Base-by-base conservation (phyloP, 53 echinoderm and acorn worm genomes). In the Holothuria scabra region DNA sequence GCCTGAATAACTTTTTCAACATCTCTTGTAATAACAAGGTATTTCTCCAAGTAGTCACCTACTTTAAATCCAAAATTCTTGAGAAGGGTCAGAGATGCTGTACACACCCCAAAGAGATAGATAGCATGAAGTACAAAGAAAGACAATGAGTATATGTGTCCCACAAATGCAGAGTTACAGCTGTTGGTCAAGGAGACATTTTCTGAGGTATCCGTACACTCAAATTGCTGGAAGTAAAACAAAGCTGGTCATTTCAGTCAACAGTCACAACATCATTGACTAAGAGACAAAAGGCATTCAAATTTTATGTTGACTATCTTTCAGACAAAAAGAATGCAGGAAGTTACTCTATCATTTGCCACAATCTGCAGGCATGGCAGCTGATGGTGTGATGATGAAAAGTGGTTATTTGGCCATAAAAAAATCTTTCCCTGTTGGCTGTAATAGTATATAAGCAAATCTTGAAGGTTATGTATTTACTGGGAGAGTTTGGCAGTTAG, bases 1-100 rank as follows among this genome's bases (percentile, higher is more conserved):
- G 92, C 86, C 31, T 90, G 79, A 44, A 96, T 91, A 60, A 96
- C 92, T 75, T 96, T 96, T 84, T 93, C 96, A 30, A 96, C 93
- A 60, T 96, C 93, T 32, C 93, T 85, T 16, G 89, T 93, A 26
- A 96, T 92, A 28, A 96, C 83, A 58, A 93, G 90, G 20, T 87
- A 84, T 62, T 86, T 84, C 66, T 96, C 96, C 62, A 96, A 84
- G 85, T 76, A 88, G 67, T 96, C 96, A 0, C 96, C 96, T 26
- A 93, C 80, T 34, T 88, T 56, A 49, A 96, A 96, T 26, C 84
- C 78, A 69, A 96, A 96, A 83, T 92, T 96, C 32, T 83, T 83
- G 46, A 96, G 85, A 70, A 96, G 82, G 1, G 90, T 78, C 87
- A 91, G 76, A 3, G 79, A 88, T 25, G 90, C 67, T 4, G 93